These are phyloP conservation scores for Nomia melanderi DNA, from an alignment of 1,140 invertebrate genomes.

Conservation along the genomic window DNA sequence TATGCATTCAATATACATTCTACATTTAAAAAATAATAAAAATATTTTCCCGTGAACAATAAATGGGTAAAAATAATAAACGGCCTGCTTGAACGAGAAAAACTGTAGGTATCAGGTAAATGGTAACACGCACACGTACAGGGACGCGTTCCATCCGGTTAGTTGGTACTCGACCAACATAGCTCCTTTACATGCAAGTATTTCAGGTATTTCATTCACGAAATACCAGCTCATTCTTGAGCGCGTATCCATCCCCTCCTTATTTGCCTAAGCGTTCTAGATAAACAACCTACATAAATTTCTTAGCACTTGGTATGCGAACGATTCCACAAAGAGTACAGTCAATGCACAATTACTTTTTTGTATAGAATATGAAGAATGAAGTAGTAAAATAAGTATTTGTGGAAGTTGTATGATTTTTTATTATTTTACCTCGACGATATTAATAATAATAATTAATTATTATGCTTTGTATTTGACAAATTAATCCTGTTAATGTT, in stretches of 20 bases:
- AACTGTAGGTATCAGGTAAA: not conserved
- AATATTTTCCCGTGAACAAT: too few relatives aligned
- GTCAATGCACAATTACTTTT: too few relatives aligned
- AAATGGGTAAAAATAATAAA: constrained; percentile 4
- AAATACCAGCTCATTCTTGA: constrained; percentile 7
- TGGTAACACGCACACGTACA: not conserved
- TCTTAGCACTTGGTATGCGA: not conserved
- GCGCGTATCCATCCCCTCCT: not conserved
- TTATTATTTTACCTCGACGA: too few relatives aligned
- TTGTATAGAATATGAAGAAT: too few relatives aligned
- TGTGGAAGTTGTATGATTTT: too few relatives aligned
- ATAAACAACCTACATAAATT: constrained; percentile 3
- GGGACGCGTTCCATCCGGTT: not conserved
- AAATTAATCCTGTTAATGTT: too few relatives aligned
- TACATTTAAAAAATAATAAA: too few relatives aligned
- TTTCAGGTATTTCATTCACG: constrained; percentile 26
- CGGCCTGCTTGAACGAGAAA: not conserved
- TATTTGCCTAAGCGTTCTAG: not conserved
- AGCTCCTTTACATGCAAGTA: not conserved
- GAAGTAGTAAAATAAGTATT: too few relatives aligned
- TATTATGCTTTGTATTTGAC: too few relatives aligned
- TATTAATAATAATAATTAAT: too few relatives aligned
- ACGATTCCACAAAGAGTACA: too few relatives aligned
- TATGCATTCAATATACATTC: too few relatives aligned
- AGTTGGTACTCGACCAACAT: not conserved